A percentile compares a stretch with the other conserved stretches of the same genome.
Conservation (phyloP, 2,888 invertebrate genomes). For the Hipparchia semele region DNA sequence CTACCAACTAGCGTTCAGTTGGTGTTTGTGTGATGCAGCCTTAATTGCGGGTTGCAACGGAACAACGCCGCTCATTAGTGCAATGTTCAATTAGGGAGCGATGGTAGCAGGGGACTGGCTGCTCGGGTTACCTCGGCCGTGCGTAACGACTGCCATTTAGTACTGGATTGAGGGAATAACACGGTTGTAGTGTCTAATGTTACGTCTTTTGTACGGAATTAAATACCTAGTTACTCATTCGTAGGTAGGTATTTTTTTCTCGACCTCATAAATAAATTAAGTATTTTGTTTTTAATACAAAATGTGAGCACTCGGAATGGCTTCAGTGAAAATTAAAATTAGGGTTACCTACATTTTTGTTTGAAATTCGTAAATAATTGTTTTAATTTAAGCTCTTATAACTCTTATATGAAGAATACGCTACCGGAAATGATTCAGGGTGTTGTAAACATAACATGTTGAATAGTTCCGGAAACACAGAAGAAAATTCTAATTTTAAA, state of each 20-base stretch:
- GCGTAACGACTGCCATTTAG: slow-evolving; percentile 44
- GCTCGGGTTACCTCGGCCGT: slow-evolving; percentile 39
- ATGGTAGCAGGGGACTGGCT: slow-evolving; percentile 50
- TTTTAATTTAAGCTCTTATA: too few species aligned
- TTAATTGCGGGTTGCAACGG: slow-evolving; percentile 73
- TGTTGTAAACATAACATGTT: neutral
- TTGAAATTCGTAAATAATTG: too few species aligned
- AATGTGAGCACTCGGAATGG: too few species aligned
- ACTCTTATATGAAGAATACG: too few species aligned
- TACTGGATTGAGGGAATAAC: slow-evolving; percentile 42
- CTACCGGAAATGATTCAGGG: too few species aligned
- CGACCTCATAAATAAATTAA: too few species aligned
- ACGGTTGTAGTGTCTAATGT: slow-evolving; percentile 21
- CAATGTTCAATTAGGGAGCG: slow-evolving; percentile 78
- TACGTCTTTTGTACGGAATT: neutral
- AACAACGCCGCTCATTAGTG: slow-evolving; percentile 80
- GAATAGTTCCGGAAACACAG: slow-evolving; percentile 2
- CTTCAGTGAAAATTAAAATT: too few species aligned
- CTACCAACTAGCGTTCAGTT: too few species aligned
- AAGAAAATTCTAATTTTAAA: neutral
- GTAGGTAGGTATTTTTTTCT: too few species aligned
- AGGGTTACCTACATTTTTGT: too few species aligned
- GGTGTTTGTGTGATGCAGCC: too few species aligned
- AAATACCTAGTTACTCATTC: neutral
- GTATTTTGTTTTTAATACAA: too few species aligned